phyloP scores from a whole-genome alignment of 1,140 invertebrate genomes.

The Daktulosphaira vitifoliae region DNA sequence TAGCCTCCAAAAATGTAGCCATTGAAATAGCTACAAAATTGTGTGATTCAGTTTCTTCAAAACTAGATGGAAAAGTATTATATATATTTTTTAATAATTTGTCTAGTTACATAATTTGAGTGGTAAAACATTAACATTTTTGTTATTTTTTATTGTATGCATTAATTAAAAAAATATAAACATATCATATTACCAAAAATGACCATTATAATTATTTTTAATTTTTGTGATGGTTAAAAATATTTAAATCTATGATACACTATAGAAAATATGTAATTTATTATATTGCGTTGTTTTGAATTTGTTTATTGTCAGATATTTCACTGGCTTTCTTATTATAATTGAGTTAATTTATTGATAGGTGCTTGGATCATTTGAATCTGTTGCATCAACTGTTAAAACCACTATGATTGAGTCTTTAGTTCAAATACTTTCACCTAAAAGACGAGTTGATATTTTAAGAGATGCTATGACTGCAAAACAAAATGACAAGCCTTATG shows the following conservation, averaged over 20 bases:
- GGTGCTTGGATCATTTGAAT: slow-evolving; percentile 84
- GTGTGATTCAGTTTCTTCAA: slow-evolving; percentile 86
- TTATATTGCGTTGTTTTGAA: no score
- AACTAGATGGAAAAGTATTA: slow-evolving; percentile 78
- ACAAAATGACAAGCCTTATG: slow-evolving; percentile 73
- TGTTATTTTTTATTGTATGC: no score
- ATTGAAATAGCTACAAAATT: slow-evolving; percentile 88
- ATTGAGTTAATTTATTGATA: slow-evolving; percentile 34
- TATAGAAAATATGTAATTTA: no score
- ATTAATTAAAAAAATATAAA: no score
- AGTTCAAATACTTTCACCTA: slow-evolving; percentile 88
- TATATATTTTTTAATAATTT: not conserved
- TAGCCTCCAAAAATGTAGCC: slow-evolving; percentile 97
- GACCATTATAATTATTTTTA: no score
- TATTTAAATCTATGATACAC: no score
- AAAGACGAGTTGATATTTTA: slow-evolving; percentile 90
- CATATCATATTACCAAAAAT: no score
- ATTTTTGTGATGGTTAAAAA: no score
- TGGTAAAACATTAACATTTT: no score
- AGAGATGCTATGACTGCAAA: slow-evolving; percentile 89
- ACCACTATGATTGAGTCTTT: slow-evolving; percentile 70
- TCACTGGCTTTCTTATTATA: no score
- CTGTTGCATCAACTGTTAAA: slow-evolving; percentile 74
- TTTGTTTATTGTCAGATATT: no score
- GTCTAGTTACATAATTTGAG: no score